Evolutionary conservation across 1,140 invertebrate species (phyloP), one percentile per base, ranked within the genome.

Genomic region (Aphaenogaster floridana): DNA sequence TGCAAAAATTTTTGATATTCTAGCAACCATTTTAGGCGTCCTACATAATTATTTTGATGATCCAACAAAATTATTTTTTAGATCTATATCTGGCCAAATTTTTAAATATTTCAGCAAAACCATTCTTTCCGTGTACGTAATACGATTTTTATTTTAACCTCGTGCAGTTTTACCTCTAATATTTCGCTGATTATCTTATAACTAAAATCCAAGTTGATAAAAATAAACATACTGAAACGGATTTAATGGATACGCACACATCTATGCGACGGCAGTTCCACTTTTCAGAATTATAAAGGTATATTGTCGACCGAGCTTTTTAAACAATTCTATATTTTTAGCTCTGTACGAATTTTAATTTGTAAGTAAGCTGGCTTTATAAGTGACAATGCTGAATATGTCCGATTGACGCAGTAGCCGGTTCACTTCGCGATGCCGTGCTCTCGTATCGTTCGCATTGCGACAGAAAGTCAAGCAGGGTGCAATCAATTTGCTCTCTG

Each of bases 91-190:
- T 28, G 28, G 28, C 28, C 28, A 28, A 28, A 28, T 28, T 28
- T 28, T 28, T 28, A 0, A 28, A 28, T 28, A 28, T 28, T 28
- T 28, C 28, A 28, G 28, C 28, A 28, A 28, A 28, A 28, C 28
- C 28, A 28, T 28, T 28, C 28, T 28, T 28, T 28, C 28, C 28
- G 28, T 57, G n/a, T 57, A 15, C 13, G 7, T 59, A 28, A 61
- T 61, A 6, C n/a, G 45, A 45, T 61, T 61, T 77, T 77, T 45
- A 63, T 61, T 61, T 52, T 74, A 61, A 61, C 0, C 42, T 61
- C 7, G 15, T 2, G 48, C 8, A 34, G 11, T 34, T 34, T 17
- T 13, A 17, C 48, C 28, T 74, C n/a, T 39, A 54, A 74, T 39
- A 74, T 54, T 36, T 54, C 7, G 1, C 7, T 36, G 11, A 8